Evolutionary conservation across 2,797 vertebrate species (phyloP), one percentile per base, ranked within the genome.

Genomic region (Champsocephalus gunnari): DNA sequence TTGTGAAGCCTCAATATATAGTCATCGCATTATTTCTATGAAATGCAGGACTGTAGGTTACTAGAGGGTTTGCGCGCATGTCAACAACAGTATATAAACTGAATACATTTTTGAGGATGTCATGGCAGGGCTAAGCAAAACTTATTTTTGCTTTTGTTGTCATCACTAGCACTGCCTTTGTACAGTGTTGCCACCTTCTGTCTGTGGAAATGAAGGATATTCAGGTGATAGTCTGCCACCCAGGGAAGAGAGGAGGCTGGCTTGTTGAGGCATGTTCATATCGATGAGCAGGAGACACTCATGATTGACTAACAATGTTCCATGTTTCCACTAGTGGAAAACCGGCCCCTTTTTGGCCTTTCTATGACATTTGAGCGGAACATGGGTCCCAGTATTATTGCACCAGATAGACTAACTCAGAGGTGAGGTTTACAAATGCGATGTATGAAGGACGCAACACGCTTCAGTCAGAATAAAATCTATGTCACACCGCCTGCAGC

Each of bases 181-280:
- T 54, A 43, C 59, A 53, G 21, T 57, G 58, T 88, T 54, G 47
- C 71, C 81, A 69, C 73, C 68, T 65, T 74, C 34, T 71, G 76
- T 71, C 78, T 49, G 71, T 76, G 80, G 70, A 76, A 87, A 75
- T 88, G 76, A 85, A 80, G 45, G 48, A 75, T 73, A 79, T 73
- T 50, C 69, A 80, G 77, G 73, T 86, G 78, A 77, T 28, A 9
- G 60, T 71, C 66, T 72, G 80, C 45, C 82, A 71, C 71, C 9
- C 3, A 69, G 73, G 43, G 80, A 51, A 70, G 61, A 57, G 45
- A 62, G 14, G 65, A 12, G 51, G 34, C 62, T 57, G 66, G 16
- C 80, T 78, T 65, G 80, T 79, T 72, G 53, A 75, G 81, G 64
- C 76, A 62, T 59, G 71, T 81, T 63, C 67, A 66, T 55, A 57